A percentile compares a stretch with the other conserved stretches of the same genome.
These are phyloP conservation scores for Acropternis orthonyx DNA, from an alignment of 2,797 vertebrate species.

Conservation along the genomic window DNA sequence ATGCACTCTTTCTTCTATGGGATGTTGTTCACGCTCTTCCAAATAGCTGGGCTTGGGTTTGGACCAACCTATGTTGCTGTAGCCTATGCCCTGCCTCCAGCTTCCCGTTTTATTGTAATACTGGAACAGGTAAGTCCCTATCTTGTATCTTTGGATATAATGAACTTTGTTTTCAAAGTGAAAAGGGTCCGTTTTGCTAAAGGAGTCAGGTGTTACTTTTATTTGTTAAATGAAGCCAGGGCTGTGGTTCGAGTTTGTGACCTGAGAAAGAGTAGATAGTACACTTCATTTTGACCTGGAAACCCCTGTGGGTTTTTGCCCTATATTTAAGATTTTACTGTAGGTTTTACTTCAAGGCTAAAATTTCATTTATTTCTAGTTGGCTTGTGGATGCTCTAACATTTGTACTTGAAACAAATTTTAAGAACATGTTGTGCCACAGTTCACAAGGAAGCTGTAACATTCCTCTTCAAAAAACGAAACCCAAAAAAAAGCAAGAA, in stretches of 20 bases:
- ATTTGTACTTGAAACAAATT: background rate
- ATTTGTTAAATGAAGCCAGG: background rate
- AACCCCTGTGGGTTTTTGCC: background rate
- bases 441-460: background rate
- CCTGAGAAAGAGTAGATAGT: background rate
- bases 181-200: background rate
- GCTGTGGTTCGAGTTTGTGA: background rate
- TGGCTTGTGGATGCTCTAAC: background rate
- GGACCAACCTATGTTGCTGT: conserved; percentile 85
- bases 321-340: background rate
- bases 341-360: background rate
- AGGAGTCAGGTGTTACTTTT: background rate
- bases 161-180: background rate
- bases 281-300: background rate
- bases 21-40: conserved; percentile 82
- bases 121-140: conserved; percentile 86
- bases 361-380: background rate
- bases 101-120: conserved; percentile 88
- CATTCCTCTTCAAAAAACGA: background rate
- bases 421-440: background rate
- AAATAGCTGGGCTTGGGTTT: conserved; percentile 83
- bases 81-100: conserved; percentile 85
- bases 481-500: background rate
- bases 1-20: conserved; percentile 78
- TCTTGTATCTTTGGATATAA: background rate